Percentiles rank a stretch among this genome's conserved stretches.
These are phyloP conservation scores for Orussus abietinus DNA, from an alignment of 1,140 invertebrate genomes.

Conservation along the genomic window DNA sequence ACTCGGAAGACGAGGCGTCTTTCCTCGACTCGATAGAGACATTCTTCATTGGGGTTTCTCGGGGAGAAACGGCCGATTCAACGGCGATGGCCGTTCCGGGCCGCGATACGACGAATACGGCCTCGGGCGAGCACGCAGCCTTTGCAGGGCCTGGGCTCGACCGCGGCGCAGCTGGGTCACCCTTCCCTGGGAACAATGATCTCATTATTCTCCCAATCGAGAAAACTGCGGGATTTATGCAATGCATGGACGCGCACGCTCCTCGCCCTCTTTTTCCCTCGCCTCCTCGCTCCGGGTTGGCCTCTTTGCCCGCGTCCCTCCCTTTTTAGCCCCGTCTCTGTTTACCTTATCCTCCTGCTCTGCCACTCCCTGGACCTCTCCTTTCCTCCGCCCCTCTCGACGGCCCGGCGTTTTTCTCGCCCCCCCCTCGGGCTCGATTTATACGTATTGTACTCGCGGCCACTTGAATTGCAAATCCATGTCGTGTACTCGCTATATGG, in stretches of 20 bases:
- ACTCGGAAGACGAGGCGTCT: too few relatives aligned
- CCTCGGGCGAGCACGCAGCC: too few relatives aligned
- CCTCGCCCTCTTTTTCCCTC: conserved; percentile 20
- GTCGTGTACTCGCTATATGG: conserved; percentile 32
- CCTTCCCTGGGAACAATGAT: conserved; percentile 39
- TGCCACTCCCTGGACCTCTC: conserved; percentile 1
- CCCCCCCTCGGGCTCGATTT: conserved; percentile 24
- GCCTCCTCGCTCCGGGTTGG: conserved; percentile 15
- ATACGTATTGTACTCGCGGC: conserved; percentile 37
- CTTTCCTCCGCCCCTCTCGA: too few relatives aligned
- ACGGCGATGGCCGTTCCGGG: too few relatives aligned
- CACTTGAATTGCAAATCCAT: conserved; percentile 48
- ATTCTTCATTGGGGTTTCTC: conserved; percentile 17
- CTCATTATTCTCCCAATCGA: conserved; percentile 42
- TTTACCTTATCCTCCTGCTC: conserved; percentile 1
- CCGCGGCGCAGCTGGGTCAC: conserved; percentile 23
- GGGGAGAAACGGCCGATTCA: too few relatives aligned
- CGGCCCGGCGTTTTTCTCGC: background rate
- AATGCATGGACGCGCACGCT: conserved; percentile 29
- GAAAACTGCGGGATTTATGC: conserved; percentile 36
- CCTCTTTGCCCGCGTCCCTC: conserved; percentile 7
- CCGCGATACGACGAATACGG: too few relatives aligned
- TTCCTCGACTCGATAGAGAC: conserved; percentile 18
- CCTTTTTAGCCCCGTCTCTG: too few relatives aligned
- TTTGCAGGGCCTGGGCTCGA: too few relatives aligned